Evolutionary conservation across 1,140 invertebrate genomes (phyloP).

Genomic region (Magallana gigas): DNA sequence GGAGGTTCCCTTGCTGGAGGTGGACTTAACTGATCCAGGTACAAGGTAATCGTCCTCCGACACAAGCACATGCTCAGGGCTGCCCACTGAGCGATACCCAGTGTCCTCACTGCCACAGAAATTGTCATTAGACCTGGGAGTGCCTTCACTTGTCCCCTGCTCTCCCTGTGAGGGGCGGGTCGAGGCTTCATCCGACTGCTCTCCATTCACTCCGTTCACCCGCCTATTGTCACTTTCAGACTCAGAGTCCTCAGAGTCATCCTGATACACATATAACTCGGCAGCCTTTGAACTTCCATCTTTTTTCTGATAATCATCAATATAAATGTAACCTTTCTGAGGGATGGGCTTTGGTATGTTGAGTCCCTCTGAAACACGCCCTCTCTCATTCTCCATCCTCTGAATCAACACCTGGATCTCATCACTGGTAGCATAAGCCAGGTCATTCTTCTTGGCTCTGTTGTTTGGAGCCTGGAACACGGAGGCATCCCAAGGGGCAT

Average conservation of each 20-base stretch:
- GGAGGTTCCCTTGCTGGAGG: slow-evolving; percentile 5
- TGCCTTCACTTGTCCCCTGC: slow-evolving; percentile 37
- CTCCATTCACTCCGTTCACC: not conserved
- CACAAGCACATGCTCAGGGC: slow-evolving; percentile 55
- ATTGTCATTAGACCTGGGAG: slow-evolving; percentile 48
- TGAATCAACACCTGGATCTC: slow-evolving; percentile 59
- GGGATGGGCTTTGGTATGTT: not conserved
- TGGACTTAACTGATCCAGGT: slow-evolving; percentile 54
- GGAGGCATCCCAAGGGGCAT: slow-evolving; percentile 55
- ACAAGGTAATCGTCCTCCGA: slow-evolving; percentile 58
- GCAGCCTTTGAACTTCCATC: not conserved
- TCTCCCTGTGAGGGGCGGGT: slow-evolving; percentile 16
- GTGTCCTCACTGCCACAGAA: slow-evolving; percentile 58
- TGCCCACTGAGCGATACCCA: slow-evolving; percentile 57
- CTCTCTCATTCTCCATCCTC: slow-evolving; percentile 54
- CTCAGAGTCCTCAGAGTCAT: slow-evolving; percentile 31
- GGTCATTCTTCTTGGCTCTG: slow-evolving; percentile 48
- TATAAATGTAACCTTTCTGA: slow-evolving; percentile 50
- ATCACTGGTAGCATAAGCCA: slow-evolving; percentile 60
- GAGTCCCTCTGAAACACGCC: slow-evolving; percentile 46
- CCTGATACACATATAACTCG: slow-evolving; percentile 44
- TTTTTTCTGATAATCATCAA: slow-evolving; percentile 54
- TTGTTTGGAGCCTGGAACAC: slow-evolving; percentile 44
- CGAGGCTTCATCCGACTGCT: slow-evolving; percentile 23
- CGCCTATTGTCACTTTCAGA: slow-evolving; percentile 11